phyloP scores from a whole-genome alignment of 2,797 vertebrate genomes.

The Hemitrygon akajei region DNA sequence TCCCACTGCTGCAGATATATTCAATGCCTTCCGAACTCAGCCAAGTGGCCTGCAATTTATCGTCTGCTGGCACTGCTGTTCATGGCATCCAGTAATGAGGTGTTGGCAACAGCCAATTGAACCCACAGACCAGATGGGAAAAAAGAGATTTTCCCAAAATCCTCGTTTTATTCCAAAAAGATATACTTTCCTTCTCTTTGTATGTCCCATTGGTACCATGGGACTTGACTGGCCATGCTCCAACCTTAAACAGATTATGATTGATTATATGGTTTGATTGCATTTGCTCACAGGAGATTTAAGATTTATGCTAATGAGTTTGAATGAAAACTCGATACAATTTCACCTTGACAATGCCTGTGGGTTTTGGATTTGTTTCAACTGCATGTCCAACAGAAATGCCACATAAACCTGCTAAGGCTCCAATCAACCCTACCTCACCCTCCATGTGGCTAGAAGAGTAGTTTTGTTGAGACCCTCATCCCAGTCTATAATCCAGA shows the following conservation, averaged over 20 bases:
- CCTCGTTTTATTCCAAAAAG: not conserved
- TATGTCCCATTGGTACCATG: not conserved
- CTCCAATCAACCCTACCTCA: too few relatives aligned
- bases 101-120: not conserved
- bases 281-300: not conserved
- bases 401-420: not conserved
- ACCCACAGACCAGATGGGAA: not conserved
- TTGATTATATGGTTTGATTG: not conserved
- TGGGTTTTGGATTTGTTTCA: not conserved
- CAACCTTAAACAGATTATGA: not conserved
- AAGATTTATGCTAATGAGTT: not conserved
- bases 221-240: not conserved
- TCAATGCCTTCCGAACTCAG: not conserved
- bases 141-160: not conserved
- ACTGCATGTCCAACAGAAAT: not conserved
- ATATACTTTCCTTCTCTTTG: not conserved
- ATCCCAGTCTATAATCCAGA: not conserved
- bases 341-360: not conserved
- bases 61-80: not conserved
- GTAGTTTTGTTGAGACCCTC: not conserved
- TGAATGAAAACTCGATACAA: too few relatives aligned
- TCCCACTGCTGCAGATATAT: not conserved
- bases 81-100: not conserved
- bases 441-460: not conserved
- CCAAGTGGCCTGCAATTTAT: not conserved